Evolutionary conservation across 2,113 vertebrate species (phyloP).

Genomic region (Proterorhinus semilunaris): DNA sequence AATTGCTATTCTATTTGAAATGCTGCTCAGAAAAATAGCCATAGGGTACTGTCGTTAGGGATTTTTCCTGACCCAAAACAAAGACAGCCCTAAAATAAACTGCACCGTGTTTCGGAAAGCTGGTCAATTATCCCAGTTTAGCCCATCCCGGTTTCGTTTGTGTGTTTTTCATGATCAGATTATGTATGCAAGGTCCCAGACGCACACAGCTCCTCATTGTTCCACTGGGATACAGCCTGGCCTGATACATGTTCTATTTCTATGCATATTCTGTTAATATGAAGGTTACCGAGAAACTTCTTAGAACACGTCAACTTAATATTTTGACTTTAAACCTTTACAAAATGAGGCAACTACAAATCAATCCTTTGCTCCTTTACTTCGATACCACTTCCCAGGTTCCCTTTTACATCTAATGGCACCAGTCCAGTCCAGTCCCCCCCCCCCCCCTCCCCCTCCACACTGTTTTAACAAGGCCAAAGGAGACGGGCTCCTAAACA

Average conservation of each 20-base stretch:
- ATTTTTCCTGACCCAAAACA: neutral
- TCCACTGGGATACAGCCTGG: neutral
- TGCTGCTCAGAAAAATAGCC: too few species aligned
- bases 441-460: too few species aligned
- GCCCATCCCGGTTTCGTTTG: neutral
- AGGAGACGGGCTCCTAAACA: neutral
- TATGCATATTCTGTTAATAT: neutral
- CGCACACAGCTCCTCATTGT: neutral
- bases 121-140: neutral
- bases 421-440: too few species aligned
- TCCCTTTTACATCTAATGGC: too few species aligned
- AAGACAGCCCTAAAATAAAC: neutral
- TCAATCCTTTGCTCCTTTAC: too few species aligned
- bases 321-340: too few species aligned
- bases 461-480: constrained; percentile 9
- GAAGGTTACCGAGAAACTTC: neutral
- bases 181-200: constrained; percentile 3
- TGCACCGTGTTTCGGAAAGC: neutral
- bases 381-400: too few species aligned
- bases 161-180: neutral
- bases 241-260: constrained; percentile 6
- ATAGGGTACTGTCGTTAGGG: too few species aligned
- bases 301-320: neutral
- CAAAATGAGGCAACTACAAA: too few species aligned
- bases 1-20: too few species aligned